Evolutionary conservation across 2,888 invertebrate genomes (phyloP), one percentile per base, ranked within the genome.

Genomic region (Doris montereyensis): DNA sequence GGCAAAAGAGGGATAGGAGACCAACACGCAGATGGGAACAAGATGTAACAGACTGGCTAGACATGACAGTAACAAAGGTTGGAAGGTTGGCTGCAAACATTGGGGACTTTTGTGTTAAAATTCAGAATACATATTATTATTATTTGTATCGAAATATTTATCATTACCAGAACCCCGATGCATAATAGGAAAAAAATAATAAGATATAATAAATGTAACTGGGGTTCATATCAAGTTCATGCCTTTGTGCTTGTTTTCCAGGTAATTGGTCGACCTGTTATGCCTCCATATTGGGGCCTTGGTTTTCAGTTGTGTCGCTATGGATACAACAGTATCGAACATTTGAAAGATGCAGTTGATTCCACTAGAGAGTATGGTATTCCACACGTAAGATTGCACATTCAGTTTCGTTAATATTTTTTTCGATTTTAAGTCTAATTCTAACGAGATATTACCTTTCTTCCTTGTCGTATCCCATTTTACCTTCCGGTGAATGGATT

Each of bases 221-320:
- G 10, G 10, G 57, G 57, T 13, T 52, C 10, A 1, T 60, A n/a
- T 72, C 2, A 13, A 5, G 26, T 52, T 21, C n/a, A 10, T 32
- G 26, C 13, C n/a, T n/a, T n/a, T n/a, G n/a, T n/a, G n/a, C 1
- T 75, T 41, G 5, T 67, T 34, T 73, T 82, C 13, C 76, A 90
- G 89, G 83, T 85, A 1, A 93, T 97, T 13, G 96, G 96, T 0
- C 92, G 93, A 80, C 96, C 97, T 0, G 94, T 94, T 88, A 93
- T 97, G 93, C 97, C 97, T 0, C 96, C 97, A 0, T 96, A 95
- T 89, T 97, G 97, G 97, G 93, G 95, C 0, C 93, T 97, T 0
- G 97, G 97, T 0, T 97, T 96, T 91, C 97, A 97, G 92, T 92
- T 97, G 34, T 96, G 96, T 93, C 94, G 94, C 93, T 95, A 89